A percentile compares a stretch with the other conserved stretches of the same genome.
Evolutionary conservation across 2,797 vertebrate genomes (phyloP).

Genomic region (Muscicapa striata): DNA sequence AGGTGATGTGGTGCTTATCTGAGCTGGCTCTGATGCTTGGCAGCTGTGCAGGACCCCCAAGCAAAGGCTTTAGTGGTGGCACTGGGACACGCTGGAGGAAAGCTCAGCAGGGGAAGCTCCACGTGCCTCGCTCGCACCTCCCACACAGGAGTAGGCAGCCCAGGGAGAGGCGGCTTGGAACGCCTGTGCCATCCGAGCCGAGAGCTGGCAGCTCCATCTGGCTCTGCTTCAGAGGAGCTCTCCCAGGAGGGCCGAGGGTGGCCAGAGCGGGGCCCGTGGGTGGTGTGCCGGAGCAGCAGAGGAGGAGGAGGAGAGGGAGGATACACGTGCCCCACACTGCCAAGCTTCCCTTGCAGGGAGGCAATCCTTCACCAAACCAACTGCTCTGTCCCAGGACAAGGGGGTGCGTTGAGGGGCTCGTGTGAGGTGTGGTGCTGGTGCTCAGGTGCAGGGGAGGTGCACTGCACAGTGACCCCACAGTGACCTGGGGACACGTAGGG

Average conservation of each 20-base stretch:
- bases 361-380: neutral
- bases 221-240: neutral
- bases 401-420: neutral
- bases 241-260: neutral
- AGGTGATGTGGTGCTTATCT: neutral
- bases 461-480: neutral
- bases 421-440: neutral
- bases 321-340: accelerated
- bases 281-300: neutral
- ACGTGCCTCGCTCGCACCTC: neutral
- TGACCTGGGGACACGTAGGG: accelerated
- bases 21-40: neutral
- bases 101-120: neutral
- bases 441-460: neutral
- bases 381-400: neutral
- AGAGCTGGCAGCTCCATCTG: slow-evolving; percentile 53
- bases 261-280: neutral
- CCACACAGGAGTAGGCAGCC: slow-evolving; percentile 3
- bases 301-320: neutral
- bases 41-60: neutral
- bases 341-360: neutral
- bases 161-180: neutral
- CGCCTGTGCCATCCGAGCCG: neutral
- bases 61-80: neutral
- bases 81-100: neutral